Conservation (phyloP, 2,113 vertebrate species). For the Speoplatyrhinus poulsoni region DNA sequence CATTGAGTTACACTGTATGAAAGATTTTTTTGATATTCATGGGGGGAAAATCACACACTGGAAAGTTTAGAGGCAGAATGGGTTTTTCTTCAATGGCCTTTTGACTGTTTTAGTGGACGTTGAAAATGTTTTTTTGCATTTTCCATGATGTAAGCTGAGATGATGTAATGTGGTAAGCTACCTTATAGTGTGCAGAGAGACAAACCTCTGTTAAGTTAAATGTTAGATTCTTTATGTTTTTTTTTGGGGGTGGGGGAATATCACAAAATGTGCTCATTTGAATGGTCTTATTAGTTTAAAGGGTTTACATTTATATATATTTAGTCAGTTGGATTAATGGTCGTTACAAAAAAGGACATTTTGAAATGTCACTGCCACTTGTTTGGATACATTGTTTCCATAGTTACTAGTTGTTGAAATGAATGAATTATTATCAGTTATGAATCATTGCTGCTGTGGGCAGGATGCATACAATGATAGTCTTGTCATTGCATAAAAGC, state of each 20-base stretch:
- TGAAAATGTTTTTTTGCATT: conserved; percentile 20
- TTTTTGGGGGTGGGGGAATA: neutral
- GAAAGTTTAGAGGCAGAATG: conserved; percentile 45
- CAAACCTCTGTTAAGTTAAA: neutral
- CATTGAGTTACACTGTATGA: conserved; percentile 36
- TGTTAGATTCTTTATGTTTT: neutral
- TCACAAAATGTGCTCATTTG: neutral
- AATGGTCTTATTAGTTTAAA: neutral
- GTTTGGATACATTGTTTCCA: conserved; percentile 47
- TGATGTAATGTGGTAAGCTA: conserved; percentile 19
- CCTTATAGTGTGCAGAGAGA: neutral
- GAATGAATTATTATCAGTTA: conserved; percentile 52
- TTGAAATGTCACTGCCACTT: conserved; percentile 10
- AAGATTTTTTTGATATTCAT: conserved; percentile 25
- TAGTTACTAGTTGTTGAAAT: conserved; percentile 35
- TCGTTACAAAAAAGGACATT: conserved; percentile 1
- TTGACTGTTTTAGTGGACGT: conserved; percentile 16
- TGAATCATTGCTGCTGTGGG: conserved; percentile 11
- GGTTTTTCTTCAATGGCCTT: conserved; percentile 34
- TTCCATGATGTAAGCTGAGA: conserved; percentile 54
- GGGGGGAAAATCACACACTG: conserved; percentile 24
- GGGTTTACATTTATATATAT: neutral
- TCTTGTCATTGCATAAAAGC: conserved; percentile 15
- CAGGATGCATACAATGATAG: conserved; percentile 38
- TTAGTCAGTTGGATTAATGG: neutral